Base-by-base conservation (phyloP, 2,113 vertebrate genomes). In the Rhinogobius similis region DNA sequence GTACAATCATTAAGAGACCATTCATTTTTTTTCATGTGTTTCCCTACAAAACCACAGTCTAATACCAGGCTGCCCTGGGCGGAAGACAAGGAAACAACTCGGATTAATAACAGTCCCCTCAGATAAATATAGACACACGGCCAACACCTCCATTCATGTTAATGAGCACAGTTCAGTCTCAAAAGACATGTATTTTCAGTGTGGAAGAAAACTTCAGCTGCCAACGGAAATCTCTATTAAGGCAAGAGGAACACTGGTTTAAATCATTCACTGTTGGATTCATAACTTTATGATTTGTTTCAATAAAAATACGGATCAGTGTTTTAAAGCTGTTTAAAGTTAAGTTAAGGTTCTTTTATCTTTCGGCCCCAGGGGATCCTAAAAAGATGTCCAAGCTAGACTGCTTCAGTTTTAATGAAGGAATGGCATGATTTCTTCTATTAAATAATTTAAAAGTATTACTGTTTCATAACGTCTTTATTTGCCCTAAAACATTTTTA, bases 181-280 rank as follows among this genome's bases (percentile, higher is more conserved):
- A 39, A 5, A 46, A 73, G 67, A 63, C 43, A 67, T 76, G 56
- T 63, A 68, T 76, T 67, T 81, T 73, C 70, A 77, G 75, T 75
- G 70, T 75, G 70, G 81, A 67, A 84, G 70, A 84, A 86, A 84
- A 75, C 62, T 58, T n/a, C 13, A 73, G 69, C 41, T 79, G 78
- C 81, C 80, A 87, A 71, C 83, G 75, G 86, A 88, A 85, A 83
- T 79, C 73, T 67, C 23, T 71, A 32, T 63, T 59, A 85, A 77
- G 59, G 72, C 12, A n/a, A 71, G 5, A 67, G 70, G 32, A 77
- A 72, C 66, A 67, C 21, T 63, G 61, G 32, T 41, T 62, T 62
- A 24, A 26, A 55, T 55, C 50, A 52, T 20, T n/a, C 52, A 21
- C 46, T 50, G 20, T 48, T 48, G 46, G 46, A 48, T 48, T 48